phyloP scores from a whole-genome alignment of 1,140 invertebrate genomes.

The Oreohelix idahoensis region DNA sequence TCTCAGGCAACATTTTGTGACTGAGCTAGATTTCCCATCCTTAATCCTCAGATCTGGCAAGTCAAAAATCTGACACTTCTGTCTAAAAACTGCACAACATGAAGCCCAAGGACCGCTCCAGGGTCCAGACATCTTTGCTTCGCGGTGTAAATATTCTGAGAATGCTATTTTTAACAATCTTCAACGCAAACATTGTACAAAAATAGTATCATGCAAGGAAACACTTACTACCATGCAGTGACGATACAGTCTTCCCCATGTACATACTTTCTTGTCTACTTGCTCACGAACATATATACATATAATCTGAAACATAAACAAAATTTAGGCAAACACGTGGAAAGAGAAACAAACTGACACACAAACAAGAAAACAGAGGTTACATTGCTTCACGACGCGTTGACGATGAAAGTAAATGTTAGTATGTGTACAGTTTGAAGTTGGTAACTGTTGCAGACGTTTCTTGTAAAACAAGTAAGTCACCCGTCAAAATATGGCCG shows the following conservation, averaged over 20 bases:
- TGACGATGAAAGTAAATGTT: too few species aligned
- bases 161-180: not conserved
- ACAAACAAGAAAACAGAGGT: too few species aligned
- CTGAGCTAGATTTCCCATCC: conserved; percentile 18
- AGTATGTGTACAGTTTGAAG: too few species aligned
- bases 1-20: conserved; percentile 21
- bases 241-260: not conserved
- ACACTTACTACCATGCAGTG: not conserved
- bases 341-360: too few species aligned
- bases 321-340: not conserved
- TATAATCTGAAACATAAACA: not conserved
- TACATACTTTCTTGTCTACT: not conserved
- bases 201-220: not conserved
- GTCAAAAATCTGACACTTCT: not conserved
- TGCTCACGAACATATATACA: not conserved
- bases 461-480: too few species aligned
- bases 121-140: not conserved
- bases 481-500: too few species aligned
- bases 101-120: not conserved
- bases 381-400: too few species aligned
- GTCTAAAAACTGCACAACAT: conserved; percentile 2
- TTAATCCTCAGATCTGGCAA: conserved; percentile 9
- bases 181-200: not conserved
- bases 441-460: too few species aligned
- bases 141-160: not conserved